Conservation (phyloP, 2,888 invertebrate species). For the Troides oblongomaculatus region DNA sequence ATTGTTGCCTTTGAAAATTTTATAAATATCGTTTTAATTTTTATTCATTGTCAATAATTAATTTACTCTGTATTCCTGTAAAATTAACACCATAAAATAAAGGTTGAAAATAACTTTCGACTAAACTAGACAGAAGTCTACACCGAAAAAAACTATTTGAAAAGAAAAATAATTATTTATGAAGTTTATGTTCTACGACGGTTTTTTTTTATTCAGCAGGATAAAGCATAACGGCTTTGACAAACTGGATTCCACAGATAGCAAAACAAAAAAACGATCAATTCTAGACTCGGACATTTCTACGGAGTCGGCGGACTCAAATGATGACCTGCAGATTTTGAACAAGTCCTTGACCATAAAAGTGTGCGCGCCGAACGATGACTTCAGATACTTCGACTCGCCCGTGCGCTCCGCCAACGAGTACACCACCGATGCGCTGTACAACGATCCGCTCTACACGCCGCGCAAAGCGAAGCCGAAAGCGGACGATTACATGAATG, state of each 20-base stretch:
- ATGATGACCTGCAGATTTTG: slow-evolving; percentile 72
- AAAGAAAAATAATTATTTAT: no score
- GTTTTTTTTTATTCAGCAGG: slow-evolving; percentile 40
- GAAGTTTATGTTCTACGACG: no score
- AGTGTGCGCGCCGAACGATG: slow-evolving; percentile 79
- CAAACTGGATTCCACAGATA: slow-evolving; percentile 48
- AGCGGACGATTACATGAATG: slow-evolving; percentile 77
- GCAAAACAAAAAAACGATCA: slow-evolving; percentile 46
- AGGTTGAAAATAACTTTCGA: no score
- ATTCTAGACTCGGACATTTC: slow-evolving; percentile 52
- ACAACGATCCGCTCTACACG: slow-evolving; percentile 53
- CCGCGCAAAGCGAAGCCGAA: slow-evolving; percentile 66
- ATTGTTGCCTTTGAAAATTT: no score
- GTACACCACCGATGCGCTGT: slow-evolving; percentile 59
- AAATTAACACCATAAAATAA: no score
- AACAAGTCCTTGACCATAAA: slow-evolving; percentile 78
- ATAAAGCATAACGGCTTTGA: slow-evolving; percentile 46
- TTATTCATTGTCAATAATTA: no score
- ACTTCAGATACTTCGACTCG: slow-evolving; percentile 82
- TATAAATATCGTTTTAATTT: no score
- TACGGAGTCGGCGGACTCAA: slow-evolving; percentile 70
- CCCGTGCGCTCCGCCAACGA: slow-evolving; percentile 59
- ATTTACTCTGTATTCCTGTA: no score
- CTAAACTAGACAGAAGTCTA: no score
- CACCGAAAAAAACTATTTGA: no score